A percentile compares a stretch with the other conserved stretches of the same genome.
phyloP scores from a whole-genome alignment of 2,888 invertebrate genomes.

The Arge pagana region DNA sequence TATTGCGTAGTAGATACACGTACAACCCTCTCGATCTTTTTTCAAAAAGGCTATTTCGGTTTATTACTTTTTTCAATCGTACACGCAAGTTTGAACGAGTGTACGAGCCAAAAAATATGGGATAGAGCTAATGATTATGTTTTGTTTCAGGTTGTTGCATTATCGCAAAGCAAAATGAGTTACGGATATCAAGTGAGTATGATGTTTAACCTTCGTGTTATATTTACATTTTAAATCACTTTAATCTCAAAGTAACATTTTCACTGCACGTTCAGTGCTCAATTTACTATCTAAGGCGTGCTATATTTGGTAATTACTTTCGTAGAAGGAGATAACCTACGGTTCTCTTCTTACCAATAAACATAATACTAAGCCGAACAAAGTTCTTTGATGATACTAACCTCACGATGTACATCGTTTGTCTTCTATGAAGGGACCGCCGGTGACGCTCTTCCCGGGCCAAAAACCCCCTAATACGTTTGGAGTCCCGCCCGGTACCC shows the following conservation, averaged over 20 bases:
- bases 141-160: not conserved
- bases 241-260: too few species aligned
- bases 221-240: too few species aligned
- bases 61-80: too few species aligned
- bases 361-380: not conserved
- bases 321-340: too few species aligned
- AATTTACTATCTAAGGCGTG: not conserved
- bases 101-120: too few species aligned
- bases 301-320: too few species aligned
- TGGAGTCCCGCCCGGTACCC: conserved; percentile 51
- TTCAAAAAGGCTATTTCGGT: too few species aligned
- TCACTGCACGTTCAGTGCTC: not conserved
- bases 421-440: conserved; percentile 45
- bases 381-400: not conserved
- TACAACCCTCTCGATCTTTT: too few species aligned
- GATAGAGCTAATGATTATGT: too few species aligned
- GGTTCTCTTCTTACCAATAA: too few species aligned
- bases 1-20: too few species aligned
- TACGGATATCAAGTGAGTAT: conserved; percentile 52
- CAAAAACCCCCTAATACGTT: conserved; percentile 50
- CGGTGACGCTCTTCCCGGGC: conserved; percentile 46
- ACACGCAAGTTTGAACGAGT: too few species aligned
- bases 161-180: conserved; percentile 43
- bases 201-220: not conserved
- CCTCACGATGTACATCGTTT: not conserved